Evolutionary conservation across 2,888 invertebrate species (phyloP).

Genomic region (Cacoxenus indagator): DNA sequence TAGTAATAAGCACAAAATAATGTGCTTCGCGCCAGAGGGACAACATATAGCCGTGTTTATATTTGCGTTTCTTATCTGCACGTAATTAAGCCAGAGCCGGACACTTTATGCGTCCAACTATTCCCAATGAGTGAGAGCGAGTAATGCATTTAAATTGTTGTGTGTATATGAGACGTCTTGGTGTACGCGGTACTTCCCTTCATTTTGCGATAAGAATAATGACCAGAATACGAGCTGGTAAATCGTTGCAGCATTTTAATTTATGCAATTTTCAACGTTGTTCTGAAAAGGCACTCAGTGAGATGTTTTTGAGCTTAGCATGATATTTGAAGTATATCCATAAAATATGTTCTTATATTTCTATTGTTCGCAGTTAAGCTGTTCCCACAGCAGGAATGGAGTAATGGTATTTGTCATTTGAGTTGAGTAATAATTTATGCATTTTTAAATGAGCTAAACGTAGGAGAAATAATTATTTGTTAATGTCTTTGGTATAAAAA

Average conservation of each 20-base stretch:
- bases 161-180: not conserved
- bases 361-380: too few species aligned
- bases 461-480: too few species aligned
- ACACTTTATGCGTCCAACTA: constrained; percentile 43
- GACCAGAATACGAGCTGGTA: constrained; percentile 30
- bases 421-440: too few species aligned
- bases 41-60: constrained; percentile 42
- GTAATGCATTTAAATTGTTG: not conserved
- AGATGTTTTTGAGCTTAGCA: too few species aligned
- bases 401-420: too few species aligned
- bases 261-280: too few species aligned
- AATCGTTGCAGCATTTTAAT: constrained; percentile 16
- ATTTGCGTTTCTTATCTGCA: constrained; percentile 62
- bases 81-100: constrained; percentile 61
- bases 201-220: not conserved
- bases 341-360: too few species aligned
- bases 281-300: too few species aligned
- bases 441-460: too few species aligned
- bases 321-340: too few species aligned
- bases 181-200: not conserved
- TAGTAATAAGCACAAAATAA: constrained; percentile 14
- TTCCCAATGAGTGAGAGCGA: constrained; percentile 10
- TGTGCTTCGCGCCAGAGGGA: constrained; percentile 13
- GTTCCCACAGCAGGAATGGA: too few species aligned
- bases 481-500: too few species aligned